Percentiles rank a stretch among this genome's conserved stretches.
Evolutionary conservation across 2,797 vertebrate genomes (phyloP).

Genomic region (Clangula hyemalis): DNA sequence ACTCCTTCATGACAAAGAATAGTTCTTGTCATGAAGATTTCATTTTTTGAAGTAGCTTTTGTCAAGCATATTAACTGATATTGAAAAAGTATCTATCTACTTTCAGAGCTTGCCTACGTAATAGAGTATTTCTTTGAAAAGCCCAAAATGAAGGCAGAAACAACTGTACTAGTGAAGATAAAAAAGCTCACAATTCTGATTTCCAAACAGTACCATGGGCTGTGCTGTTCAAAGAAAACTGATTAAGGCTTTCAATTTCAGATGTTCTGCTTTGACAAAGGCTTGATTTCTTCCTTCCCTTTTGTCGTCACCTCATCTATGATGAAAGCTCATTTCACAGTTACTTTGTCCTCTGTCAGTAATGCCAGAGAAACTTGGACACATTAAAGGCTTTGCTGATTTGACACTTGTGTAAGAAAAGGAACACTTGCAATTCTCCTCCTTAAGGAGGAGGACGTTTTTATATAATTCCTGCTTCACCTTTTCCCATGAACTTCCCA

Average conservation of each 20-base stretch:
- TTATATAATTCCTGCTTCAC: background rate
- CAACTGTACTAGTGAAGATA: background rate
- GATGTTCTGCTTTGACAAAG: background rate
- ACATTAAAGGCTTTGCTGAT: background rate
- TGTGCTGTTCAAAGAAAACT: background rate
- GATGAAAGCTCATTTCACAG: background rate
- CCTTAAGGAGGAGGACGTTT: background rate
- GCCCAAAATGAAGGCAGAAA: background rate
- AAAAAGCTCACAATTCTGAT: background rate
- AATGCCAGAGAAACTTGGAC: background rate
- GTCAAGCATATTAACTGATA: background rate
- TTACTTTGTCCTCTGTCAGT: background rate
- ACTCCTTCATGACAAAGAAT: background rate
- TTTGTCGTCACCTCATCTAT: background rate
- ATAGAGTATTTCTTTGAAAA: background rate
- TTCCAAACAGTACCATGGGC: background rate
- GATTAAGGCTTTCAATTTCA: background rate
- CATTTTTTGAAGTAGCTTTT: background rate
- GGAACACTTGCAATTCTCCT: background rate
- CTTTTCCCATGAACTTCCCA: background rate
- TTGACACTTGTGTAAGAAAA: background rate
- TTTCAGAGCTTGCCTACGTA: background rate
- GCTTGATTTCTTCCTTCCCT: background rate
- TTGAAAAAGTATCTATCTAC: background rate
- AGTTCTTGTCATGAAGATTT: background rate